Base-by-base conservation (phyloP, 2,113 vertebrate species). In the Dipodomys spectabilis region DNA sequence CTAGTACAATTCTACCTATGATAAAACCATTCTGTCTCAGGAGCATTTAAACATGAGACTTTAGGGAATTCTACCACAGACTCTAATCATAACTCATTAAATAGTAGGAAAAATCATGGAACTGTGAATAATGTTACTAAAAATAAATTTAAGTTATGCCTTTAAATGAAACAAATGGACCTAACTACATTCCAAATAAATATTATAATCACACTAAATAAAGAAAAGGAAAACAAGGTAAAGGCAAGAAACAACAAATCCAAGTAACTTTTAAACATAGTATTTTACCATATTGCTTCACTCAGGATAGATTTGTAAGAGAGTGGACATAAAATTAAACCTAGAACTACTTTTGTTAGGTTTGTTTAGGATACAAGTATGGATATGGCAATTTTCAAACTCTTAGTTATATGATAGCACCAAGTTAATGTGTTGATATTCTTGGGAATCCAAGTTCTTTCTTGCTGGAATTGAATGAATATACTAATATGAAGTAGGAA, bases 141-240 rank as follows among this genome's bases (percentile, higher is more conserved):
- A 87, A 92, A 44, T 74, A 82, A 79, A 53, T 28, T 84, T 53
- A 78, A 79, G 35, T 72, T 65, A 75, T 35, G 13, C 15, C 22
- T 93, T 90, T 81, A 93, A 94, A 82, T 79, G 28, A 95, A 93
- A 90, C 82, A 94, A 91, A 93, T 80, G 20, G 95, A 87, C n/a
- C 69, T 75, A 92, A 85, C 93, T 79, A 86, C 84, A 95, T 77
- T 87, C 28, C 57, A 91, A 85, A 85, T 88, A 88, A 90, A 91
- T 93, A 91, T 35, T 35, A 88, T 88, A 90, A 64, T 57, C 12
- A 88, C 30, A 65, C 8, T 94, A 85, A 92, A 90, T 39, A 20
- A 71, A 82, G 85, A 89, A 49, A 82, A 9, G 68, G 64, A 72
- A 88, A 91, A 39, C 39, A 39, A 6, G 44, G 62, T 2, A 91